phyloP scores from a whole-genome alignment of 1,140 invertebrate species.

The Orius insidiosus region DNA sequence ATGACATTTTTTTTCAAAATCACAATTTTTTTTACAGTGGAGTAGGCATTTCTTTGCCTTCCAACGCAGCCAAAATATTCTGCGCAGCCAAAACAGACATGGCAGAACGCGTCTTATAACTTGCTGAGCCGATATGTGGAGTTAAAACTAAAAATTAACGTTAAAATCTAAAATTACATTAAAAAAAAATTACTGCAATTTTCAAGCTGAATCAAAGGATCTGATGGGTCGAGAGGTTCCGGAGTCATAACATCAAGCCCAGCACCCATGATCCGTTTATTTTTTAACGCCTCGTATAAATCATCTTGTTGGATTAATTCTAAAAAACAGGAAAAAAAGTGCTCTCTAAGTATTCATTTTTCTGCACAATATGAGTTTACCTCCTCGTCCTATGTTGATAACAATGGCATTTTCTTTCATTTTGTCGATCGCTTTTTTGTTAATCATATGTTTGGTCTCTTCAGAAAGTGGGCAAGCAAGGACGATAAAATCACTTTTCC shows the following conservation, averaged over 20 bases:
- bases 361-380: constrained; percentile 23
- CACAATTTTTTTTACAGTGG: no score
- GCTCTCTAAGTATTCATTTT: constrained; percentile 6
- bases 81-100: constrained; percentile 64
- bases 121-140: constrained; percentile 78
- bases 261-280: constrained; percentile 57
- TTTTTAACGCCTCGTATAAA: constrained; percentile 50
- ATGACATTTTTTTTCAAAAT: no score
- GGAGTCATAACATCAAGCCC: constrained; percentile 81
- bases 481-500: constrained; percentile 58
- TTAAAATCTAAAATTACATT: neutral
- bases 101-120: constrained; percentile 48
- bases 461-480: constrained; percentile 45
- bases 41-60: constrained; percentile 42
- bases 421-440: constrained; percentile 43
- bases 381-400: constrained; percentile 63
- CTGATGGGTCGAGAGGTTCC: constrained; percentile 63
- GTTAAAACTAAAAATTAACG: constrained; percentile 14
- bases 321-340: constrained; percentile 22
- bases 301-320: constrained; percentile 56
- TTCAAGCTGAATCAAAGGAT: constrained; percentile 52
- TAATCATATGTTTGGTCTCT: constrained; percentile 55
- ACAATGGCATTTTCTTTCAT: constrained; percentile 68
- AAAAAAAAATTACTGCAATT: constrained; percentile 50
- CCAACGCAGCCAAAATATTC: constrained; percentile 61